Base-by-base conservation (phyloP, 2,888 invertebrate species). In the Antitype chi region DNA sequence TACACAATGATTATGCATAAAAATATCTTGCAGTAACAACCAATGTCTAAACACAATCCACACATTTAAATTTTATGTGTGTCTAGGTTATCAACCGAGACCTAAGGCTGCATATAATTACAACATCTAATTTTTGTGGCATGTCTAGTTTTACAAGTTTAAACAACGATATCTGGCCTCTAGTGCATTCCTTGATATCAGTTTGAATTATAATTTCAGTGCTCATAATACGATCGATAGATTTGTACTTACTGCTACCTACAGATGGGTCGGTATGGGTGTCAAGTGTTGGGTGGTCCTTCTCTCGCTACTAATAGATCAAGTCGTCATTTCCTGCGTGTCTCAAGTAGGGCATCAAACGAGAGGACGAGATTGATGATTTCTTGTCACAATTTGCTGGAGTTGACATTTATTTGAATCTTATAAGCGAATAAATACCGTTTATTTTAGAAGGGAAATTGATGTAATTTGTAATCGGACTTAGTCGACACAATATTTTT, bases 31-130 rank as follows among this genome's bases (percentile, higher is more conserved):
- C 73, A 52, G n/a, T 63, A 47, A 64, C 11, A 43, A 71, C 32
- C 52, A 47, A 53, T 15, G n/a, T 71, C 55, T 52, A 28, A 53
- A 52, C 62, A 69, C 66, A 72, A 69, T 77, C 23, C 17, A 38
- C 55, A 75, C 49, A 76, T 28, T 76, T 77, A 20, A 81, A 79
- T 85, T 85, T 73, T 76, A 82, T 81, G 75, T 86, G n/a, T 88
- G 88, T 88, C 87, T 87, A 88, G 86, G 87, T 82, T 76, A 88
- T 74, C 87, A 63, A 81, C 78, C 53, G 17, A 73, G 73, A 78
- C 76, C 76, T 85, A 85, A 83, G 76, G 68, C 75, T 80, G 74
- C 78, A 69, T 80, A 32, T 32, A 32, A 32, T 32, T 32, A 32
- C 32, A 81, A 68, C 62, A 59, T 72, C 43, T 74, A 47, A 71